Percentiles rank a stretch among this genome's conserved stretches.
Evolutionary conservation across 2,888 invertebrate species (phyloP).

Genomic region (Plebejus melissa): DNA sequence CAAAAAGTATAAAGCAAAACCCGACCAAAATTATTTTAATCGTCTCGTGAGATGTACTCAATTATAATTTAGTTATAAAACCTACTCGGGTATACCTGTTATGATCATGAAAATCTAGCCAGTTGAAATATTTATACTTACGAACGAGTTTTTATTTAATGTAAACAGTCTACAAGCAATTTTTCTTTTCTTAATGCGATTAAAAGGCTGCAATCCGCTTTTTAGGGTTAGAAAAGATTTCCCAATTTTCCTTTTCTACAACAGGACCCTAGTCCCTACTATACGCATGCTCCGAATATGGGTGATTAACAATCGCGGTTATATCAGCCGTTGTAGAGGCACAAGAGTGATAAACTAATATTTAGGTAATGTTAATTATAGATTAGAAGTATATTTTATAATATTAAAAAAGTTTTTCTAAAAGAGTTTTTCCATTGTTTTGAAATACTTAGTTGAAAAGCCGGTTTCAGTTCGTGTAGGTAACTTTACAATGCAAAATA

Average conservation of each 20-base stretch:
- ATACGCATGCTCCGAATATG: too few species aligned
- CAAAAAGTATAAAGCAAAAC: conserved; percentile 70
- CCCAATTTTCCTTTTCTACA: neutral
- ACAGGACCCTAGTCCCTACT: too few species aligned
- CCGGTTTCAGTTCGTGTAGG: too few species aligned
- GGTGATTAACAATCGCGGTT: neutral
- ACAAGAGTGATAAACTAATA: too few species aligned
- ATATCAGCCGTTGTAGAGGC: too few species aligned
- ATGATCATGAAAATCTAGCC: neutral
- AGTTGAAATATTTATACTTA: neutral
- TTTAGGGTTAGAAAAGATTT: neutral
- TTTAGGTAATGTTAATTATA: too few species aligned
- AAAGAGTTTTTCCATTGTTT: too few species aligned
- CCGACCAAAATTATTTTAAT: conserved; percentile 77
- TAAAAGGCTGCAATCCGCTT: neutral
- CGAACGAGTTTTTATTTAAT: neutral
- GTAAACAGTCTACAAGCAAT: neutral
- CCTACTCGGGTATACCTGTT: neutral
- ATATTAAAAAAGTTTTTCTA: too few species aligned
- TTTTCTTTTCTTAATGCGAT: neutral
- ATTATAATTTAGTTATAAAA: conserved; percentile 28
- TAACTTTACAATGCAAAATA: too few species aligned
- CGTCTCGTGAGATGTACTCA: conserved; percentile 65
- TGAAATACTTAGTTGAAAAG: too few species aligned
- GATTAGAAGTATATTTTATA: too few species aligned